phyloP scores from a whole-genome alignment of 1,140 invertebrate species.

The Pemphigus obesinymphae region DNA sequence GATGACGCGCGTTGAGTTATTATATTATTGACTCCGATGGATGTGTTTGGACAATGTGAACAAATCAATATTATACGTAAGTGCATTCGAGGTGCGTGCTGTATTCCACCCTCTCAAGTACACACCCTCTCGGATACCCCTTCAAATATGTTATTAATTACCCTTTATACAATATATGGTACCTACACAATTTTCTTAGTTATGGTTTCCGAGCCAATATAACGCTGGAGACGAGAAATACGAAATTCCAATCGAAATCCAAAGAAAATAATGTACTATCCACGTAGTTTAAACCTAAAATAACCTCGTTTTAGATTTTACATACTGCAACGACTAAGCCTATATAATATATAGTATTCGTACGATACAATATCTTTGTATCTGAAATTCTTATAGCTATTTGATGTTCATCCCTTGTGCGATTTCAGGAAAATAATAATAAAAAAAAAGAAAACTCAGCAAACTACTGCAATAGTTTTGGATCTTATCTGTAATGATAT shows the following conservation, averaged over 20 bases:
- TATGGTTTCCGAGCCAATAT: no score
- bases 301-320: neutral
- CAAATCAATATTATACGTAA: neutral
- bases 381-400: neutral
- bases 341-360: neutral
- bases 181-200: no score
- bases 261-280: no score
- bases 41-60: neutral
- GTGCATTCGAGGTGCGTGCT: neutral
- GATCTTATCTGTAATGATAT: neutral
- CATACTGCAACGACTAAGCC: neutral
- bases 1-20: neutral
- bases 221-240: no score
- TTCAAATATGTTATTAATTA: neutral
- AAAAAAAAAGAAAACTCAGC: neutral
- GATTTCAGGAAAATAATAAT: constrained; percentile 4
- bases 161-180: neutral
- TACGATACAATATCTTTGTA: neutral
- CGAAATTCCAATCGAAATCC: no score
- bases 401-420: neutral
- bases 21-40: neutral
- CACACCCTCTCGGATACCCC: neutral
- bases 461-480: neutral
- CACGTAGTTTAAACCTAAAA: neutral
- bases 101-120: neutral